A percentile compares a stretch with the other conserved stretches of the same genome.
Evolutionary conservation across 2,797 vertebrate species (phyloP).

Genomic region (Eurystomus glaucurus): DNA sequence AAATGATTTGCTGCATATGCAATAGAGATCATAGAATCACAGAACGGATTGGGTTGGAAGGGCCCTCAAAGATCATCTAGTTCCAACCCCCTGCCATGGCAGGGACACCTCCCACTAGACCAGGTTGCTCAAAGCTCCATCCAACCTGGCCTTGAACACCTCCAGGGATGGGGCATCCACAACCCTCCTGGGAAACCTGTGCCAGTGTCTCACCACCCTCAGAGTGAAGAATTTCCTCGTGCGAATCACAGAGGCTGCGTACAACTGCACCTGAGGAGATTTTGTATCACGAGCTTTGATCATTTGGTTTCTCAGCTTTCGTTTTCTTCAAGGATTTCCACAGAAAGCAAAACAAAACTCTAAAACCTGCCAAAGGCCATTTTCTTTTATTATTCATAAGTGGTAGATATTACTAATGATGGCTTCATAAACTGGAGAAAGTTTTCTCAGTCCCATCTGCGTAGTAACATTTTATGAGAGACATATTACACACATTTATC

Average conservation of each 20-base stretch:
- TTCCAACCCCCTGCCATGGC: too few species aligned
- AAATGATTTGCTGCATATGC: not conserved
- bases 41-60: too few species aligned
- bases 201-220: too few species aligned
- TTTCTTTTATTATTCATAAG: constrained; percentile 71
- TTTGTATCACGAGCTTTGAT: not conserved
- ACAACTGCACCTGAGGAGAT: not conserved
- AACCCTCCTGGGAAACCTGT: too few species aligned
- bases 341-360: constrained; percentile 49
- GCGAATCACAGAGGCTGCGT: not conserved
- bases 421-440: constrained; percentile 49
- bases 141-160: too few species aligned
- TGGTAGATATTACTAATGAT: constrained; percentile 41
- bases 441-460: constrained; percentile 57
- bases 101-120: too few species aligned
- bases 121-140: too few species aligned
- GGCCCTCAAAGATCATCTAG: too few species aligned
- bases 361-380: constrained; percentile 5
- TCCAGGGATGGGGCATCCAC: too few species aligned
- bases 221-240: not conserved
- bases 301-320: not conserved
- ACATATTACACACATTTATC: constrained; percentile 44
- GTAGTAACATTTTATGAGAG: constrained; percentile 47
- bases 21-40: not conserved
- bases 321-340: constrained; percentile 27